Evolutionary conservation across 2,888 invertebrate genomes (phyloP).

Genomic region (Uropetala carovei): DNA sequence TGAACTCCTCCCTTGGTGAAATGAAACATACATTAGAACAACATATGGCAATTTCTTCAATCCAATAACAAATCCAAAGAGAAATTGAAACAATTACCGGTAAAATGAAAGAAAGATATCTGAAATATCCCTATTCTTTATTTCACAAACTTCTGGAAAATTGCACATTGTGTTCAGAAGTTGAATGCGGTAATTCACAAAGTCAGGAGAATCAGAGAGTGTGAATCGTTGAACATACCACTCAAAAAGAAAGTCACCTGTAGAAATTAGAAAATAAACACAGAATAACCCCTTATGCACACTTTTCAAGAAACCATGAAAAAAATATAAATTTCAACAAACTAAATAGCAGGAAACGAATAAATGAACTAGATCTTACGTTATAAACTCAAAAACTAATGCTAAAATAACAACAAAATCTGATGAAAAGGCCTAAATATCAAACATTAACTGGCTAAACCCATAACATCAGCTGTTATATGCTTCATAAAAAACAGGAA

Average conservation of each 20-base stretch:
- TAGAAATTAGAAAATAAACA: neutral
- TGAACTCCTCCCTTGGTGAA: conserved; percentile 78
- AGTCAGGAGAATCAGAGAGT: conserved; percentile 80
- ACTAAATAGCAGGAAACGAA: too few species aligned
- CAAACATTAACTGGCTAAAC: too few species aligned
- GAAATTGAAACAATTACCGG: conserved; percentile 77
- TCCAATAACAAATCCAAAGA: neutral
- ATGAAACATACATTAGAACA: conserved; percentile 54
- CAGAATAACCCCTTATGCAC: too few species aligned
- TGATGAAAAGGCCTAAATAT: too few species aligned
- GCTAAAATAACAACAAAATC: too few species aligned
- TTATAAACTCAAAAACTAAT: too few species aligned
- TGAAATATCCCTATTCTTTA: conserved; percentile 87
- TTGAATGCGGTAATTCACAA: conserved; percentile 85
- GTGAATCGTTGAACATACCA: neutral
- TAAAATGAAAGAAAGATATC: conserved; percentile 89
- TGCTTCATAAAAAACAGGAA: too few species aligned
- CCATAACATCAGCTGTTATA: too few species aligned
- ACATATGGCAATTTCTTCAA: neutral
- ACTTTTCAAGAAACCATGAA: too few species aligned
- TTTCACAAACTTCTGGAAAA: conserved; percentile 86
- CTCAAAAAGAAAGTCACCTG: conserved; percentile 32
- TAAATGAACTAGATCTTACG: too few species aligned
- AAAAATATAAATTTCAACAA: too few species aligned
- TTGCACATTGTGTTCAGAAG: conserved; percentile 88